These are phyloP conservation scores for Phaetusa simplex DNA, from an alignment of 2,113 vertebrate species.

Conservation along the genomic window DNA sequence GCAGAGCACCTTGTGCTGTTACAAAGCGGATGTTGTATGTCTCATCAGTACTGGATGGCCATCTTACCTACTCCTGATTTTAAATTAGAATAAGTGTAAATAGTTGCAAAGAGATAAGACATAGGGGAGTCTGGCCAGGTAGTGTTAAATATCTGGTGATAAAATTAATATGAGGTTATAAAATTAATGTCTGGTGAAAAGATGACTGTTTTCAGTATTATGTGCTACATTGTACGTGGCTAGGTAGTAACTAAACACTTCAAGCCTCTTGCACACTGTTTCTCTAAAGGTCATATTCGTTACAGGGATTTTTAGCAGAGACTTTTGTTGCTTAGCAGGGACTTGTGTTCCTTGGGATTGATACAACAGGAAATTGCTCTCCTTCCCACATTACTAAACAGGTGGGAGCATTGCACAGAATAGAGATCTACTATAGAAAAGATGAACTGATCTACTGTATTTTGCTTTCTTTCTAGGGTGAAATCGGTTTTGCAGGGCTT, in stretches of 20 bases:
- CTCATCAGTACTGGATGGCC: neutral
- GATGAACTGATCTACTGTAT: neutral
- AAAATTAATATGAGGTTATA: neutral
- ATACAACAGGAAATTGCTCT: neutral
- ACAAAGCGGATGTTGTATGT: neutral
- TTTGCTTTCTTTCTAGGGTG: neutral
- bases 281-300: neutral
- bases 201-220: neutral
- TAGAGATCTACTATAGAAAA: neutral
- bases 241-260: neutral
- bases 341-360: neutral
- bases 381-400: neutral
- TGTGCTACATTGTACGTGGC: neutral
- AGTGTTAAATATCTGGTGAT: neutral
- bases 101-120: neutral
- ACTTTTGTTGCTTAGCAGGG: neutral
- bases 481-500: neutral
- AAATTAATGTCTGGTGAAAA: neutral
- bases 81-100: neutral
- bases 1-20: neutral
- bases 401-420: neutral
- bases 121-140: neutral
- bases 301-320: neutral
- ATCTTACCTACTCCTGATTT: neutral
- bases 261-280: neutral